Evolutionary conservation across 2,888 invertebrate genomes (phyloP).

Genomic region (Agonum fuliginosum): DNA sequence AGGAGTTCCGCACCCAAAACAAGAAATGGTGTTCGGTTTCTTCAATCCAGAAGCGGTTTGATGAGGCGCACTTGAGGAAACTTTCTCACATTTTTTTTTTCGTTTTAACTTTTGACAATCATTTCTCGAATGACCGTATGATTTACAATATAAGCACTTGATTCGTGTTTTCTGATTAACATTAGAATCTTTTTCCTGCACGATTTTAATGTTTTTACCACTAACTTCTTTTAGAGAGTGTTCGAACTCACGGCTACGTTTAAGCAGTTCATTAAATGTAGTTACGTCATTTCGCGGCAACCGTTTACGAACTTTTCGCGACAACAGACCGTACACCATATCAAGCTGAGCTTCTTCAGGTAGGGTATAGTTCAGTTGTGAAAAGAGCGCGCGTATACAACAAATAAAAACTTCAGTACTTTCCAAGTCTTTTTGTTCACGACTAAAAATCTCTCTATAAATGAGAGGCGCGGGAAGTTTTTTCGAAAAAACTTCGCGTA

Average conservation of each 20-base stretch:
- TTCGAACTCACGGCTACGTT: not conserved
- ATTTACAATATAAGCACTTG: not conserved
- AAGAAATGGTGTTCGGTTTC: not conserved
- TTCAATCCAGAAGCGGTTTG: not conserved
- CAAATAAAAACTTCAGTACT: not conserved
- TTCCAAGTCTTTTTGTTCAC: not conserved
- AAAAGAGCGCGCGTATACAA: not conserved
- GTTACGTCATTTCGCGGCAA: not conserved
- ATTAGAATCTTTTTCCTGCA: not conserved
- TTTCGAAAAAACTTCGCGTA: conserved; percentile 24
- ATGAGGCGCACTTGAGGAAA: not conserved
- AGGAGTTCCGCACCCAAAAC: conserved; percentile 9
- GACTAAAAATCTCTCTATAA: not conserved
- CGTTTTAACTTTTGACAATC: not conserved
- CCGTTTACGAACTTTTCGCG: not conserved
- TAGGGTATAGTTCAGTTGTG: not conserved
- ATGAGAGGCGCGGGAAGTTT: conserved; percentile 19
- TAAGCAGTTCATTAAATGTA: not conserved
- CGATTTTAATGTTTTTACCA: not conserved
- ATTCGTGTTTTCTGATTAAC: not conserved
- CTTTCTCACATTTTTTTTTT: not conserved
- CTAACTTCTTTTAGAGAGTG: not conserved
- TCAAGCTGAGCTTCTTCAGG: conserved; percentile 5
- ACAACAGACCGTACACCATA: conserved; percentile 5
- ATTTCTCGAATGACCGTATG: not conserved